Base-by-base conservation (phyloP, 2,888 invertebrate genomes). In the Agrochola macilenta region DNA sequence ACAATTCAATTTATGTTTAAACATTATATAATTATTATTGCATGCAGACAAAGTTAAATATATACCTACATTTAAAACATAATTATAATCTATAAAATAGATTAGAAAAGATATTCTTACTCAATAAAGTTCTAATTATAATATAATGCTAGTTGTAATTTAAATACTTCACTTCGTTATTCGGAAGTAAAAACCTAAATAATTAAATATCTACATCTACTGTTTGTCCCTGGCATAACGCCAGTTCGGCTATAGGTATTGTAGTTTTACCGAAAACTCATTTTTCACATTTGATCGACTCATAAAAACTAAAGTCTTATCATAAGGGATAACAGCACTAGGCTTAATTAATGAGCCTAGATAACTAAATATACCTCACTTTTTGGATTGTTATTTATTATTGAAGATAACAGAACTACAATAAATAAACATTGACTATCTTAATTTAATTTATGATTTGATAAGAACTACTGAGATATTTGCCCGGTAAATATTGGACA, bases 391-490 rank as follows among this genome's bases (percentile, higher is more conserved):
- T 26, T 52, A 39, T 69, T 74, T 69, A 46, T 46, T 4, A n/a
- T 14, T 26, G 14, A 5, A 43, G 66, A 71, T 71, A 57, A 5
- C 12, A 46, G 20, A 57, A n/a, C 8, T 17, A 11, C 26, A n/a
- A n/a, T 58, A 49, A 65, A 65, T 35, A 12, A 68, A 46, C 7
- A 20, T 69, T 57, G 14, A 17, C 26, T 49, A 74, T 39, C 35
- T 23, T 17, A 20, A 23, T 70, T 69, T 14, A 74, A 60, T 74
- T 71, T 60, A 71, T 70, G 46, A 23, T 26, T 39, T 69, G 57
- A 46, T 73, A n/a, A 9, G 64, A 12, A 9, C 9, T 57, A n/a
- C 57, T n/a, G n/a, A 57, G n/a, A n/a, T n/a, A 57, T n/a, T 57
- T 57, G 57, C n/a, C 52, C 20, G 2, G 52, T 20, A 52, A 52